Base-by-base conservation (phyloP, 2,113 vertebrate genomes). In the Corapipo altera region DNA sequence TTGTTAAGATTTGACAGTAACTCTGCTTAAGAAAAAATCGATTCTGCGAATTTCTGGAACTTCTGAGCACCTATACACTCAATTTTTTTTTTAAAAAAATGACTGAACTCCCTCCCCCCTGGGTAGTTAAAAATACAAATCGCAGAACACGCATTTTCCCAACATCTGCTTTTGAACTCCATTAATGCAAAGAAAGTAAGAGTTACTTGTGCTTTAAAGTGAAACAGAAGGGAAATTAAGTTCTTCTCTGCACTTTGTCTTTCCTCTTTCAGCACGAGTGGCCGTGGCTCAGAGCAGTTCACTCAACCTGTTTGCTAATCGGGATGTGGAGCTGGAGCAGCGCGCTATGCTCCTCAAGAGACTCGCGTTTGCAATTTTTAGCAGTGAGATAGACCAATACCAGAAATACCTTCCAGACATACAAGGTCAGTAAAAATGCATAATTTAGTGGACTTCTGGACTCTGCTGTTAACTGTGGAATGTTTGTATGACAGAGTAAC, bases 241-340 rank as follows among this genome's bases (percentile, higher is more conserved):
- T 30, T 58, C 0, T 1, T 23, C 23, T 43, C 20, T 61, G 15
- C 17, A 8, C n/a, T 71, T 5, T 28, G 3, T 9, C 0, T 46
- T 79, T 93, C 87, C 19, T 91, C 52, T 95, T 91, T 17, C 94
- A 99, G 99, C 99, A 12, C 99, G 99, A 14, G 99, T 99, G 93
- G 99, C 99, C 4, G 99, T 99, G 55, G 99, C 99, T 52, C 99
- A 99, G 98, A 99, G 99, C 98, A 99, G 99, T 96, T 99, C 99
- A 12, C 98, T 99, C 95, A 99, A 99, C 89, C 98, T 99, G 70
- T 99, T 99, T 97, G 99, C 99, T 27, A 99, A 99, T 91, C 98
- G 99, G 15, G 99, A 99, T 1, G 99, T 94, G 6, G 99, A 99
- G 96, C 98, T 99, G 97, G 99, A 99, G 84, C 99, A 99, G 98